Evolutionary conservation across 2,797 vertebrate species (phyloP).

Genomic region (Oophaga sylvatica): DNA sequence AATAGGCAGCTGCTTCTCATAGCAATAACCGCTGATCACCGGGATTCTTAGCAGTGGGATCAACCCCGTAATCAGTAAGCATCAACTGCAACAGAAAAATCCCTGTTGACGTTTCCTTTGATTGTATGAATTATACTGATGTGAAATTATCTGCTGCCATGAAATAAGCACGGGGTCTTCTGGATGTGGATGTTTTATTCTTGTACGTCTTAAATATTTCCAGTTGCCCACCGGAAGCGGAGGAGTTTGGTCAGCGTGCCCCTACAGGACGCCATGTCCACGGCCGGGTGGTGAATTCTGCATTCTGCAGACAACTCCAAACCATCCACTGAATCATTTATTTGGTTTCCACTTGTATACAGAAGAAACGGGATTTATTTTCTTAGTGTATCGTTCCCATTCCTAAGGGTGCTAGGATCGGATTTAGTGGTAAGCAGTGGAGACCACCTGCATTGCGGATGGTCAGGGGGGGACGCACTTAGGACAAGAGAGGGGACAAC

Average conservation of each 20-base stretch:
- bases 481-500: neutral
- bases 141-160: neutral
- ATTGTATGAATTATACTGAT: too few relatives aligned
- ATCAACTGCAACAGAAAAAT: too few relatives aligned
- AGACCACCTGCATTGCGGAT: conserved; percentile 43
- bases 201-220: neutral
- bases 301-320: neutral
- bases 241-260: neutral
- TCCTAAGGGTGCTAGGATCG: neutral
- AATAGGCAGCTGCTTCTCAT: too few relatives aligned
- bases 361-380: conserved; percentile 37
- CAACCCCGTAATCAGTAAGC: too few relatives aligned
- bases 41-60: too few relatives aligned
- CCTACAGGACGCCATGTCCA: neutral
- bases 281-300: neutral
- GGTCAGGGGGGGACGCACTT: neutral
- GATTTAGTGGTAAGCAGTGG: conserved; percentile 14
- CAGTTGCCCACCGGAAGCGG: neutral
- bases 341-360: conserved; percentile 25
- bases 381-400: conserved; percentile 2
- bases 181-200: neutral
- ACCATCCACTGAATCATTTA: neutral
- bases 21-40: too few relatives aligned
- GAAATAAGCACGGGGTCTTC: conserved; percentile 27
- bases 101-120: too few relatives aligned